Evolutionary conservation across 2,888 invertebrate species (phyloP), one percentile per base, ranked within the genome.

Genomic region (Torymus aiolomorphi): DNA sequence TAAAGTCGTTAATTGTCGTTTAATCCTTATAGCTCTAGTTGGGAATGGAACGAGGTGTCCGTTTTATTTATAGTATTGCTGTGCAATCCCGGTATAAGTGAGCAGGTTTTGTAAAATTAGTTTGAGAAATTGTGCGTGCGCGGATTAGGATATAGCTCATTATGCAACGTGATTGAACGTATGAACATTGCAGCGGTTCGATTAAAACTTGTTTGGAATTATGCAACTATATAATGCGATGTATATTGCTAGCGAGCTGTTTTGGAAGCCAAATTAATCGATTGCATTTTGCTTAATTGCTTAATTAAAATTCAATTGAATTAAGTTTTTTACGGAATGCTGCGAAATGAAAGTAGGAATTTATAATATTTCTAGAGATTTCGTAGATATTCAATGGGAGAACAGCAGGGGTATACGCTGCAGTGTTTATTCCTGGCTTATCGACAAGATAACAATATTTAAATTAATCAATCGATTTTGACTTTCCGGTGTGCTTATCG

Each of bases 401-500:
- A 20, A 14, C 11, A 51, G 14, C n/a, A 59, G 18, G 18, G 42
- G 42, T 31, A 31, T 71, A n/a, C 20, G 20, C 31, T 42, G 42
- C 31, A 20, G 20, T 16, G 65, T 59, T 75, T 65, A 59, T 49
- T 65, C 71, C 2, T 10, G 14, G 71, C 56, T 77, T 71, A 77
- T 77, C 70, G 71, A 16, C 18, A 14, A 56, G 70, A 77, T 71
- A 71, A 65, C 71, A 51, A 71, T 71, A 51, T 71, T 77, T 63
- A 71, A 71, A 77, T 71, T 77, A 65, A 71, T 71, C 76, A 76
- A 77, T 71, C 77, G 77, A 77, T 77, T 65, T 71, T 31, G 71
- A 77, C 71, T 77, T 71, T 70, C 18, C 51, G 51, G 66, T 11
- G 66, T 11, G 56, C 24, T 62, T 77, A 71, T 65, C 57, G 56